Conservation (phyloP, 2,797 vertebrate species). For the Ptychobarbus kaznakovi region DNA sequence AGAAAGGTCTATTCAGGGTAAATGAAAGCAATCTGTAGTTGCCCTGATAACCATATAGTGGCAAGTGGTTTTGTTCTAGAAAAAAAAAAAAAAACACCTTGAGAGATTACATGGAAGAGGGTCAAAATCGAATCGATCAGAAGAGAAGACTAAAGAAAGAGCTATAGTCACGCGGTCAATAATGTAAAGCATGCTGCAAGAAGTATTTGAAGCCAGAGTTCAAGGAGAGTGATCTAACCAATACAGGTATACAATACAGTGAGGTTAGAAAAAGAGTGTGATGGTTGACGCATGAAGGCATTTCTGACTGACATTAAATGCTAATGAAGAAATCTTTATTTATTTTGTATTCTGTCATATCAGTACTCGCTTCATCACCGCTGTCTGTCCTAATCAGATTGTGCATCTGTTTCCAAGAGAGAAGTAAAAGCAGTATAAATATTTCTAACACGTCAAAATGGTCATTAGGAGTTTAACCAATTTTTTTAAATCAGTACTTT, state of each 20-base stretch:
- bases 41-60: slow-evolving; percentile 23
- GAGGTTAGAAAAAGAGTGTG: background rate
- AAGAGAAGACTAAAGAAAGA: background rate
- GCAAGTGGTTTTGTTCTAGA: background rate
- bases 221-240: background rate
- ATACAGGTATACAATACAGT: background rate
- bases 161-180: slow-evolving; percentile 1
- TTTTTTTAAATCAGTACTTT: too few relatives aligned
- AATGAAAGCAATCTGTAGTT: slow-evolving; percentile 35
- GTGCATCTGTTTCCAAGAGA: slow-evolving; percentile 8
- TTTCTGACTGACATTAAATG: background rate
- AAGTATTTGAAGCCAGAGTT: background rate
- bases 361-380: background rate
- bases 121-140: background rate
- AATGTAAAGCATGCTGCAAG: background rate
- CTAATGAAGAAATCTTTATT: background rate
- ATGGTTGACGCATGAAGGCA: background rate
- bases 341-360: background rate
- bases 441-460: background rate
- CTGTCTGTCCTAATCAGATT: background rate
- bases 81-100: background rate
- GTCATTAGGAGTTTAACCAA: background rate
- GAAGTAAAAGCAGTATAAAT: background rate
- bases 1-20: slow-evolving; percentile 25
- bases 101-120: slow-evolving; percentile 2